Evolutionary conservation across 2,797 vertebrate species (phyloP).

Genomic region (Zalophus californianus): DNA sequence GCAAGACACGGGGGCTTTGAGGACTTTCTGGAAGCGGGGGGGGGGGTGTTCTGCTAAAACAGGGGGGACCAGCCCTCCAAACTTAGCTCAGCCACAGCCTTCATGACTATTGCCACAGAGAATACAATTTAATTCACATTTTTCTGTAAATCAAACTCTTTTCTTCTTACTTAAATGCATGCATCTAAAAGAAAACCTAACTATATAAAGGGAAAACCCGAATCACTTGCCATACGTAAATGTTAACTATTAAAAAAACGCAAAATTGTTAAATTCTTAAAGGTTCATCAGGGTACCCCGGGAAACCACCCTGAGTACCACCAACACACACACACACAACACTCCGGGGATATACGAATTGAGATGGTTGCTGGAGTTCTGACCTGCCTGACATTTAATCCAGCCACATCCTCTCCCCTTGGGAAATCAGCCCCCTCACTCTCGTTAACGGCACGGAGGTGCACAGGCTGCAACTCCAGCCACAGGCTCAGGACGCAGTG

Average conservation of each 20-base stretch:
- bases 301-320: not conserved
- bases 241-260: not conserved
- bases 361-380: not conserved
- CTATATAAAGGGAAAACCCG: not conserved
- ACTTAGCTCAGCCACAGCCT: not conserved
- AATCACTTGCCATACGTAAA: not conserved
- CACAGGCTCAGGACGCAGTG: rapidly evolving
- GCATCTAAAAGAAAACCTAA: not conserved
- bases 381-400: not conserved
- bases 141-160: not conserved
- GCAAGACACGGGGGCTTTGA: not conserved
- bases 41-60: rapidly evolving
- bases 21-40: rapidly evolving
- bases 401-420: not conserved
- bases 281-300: not conserved
- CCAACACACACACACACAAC: no score
- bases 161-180: not conserved
- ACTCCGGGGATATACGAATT: not conserved
- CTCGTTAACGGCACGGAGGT: no score
- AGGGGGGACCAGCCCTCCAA: not conserved
- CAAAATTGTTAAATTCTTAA: not conserved
- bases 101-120: not conserved
- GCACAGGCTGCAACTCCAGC: not conserved
- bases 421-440: not conserved
- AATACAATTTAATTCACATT: not conserved